phyloP scores from a whole-genome alignment of 2,888 invertebrate species.

The Papilio demoleus region DNA sequence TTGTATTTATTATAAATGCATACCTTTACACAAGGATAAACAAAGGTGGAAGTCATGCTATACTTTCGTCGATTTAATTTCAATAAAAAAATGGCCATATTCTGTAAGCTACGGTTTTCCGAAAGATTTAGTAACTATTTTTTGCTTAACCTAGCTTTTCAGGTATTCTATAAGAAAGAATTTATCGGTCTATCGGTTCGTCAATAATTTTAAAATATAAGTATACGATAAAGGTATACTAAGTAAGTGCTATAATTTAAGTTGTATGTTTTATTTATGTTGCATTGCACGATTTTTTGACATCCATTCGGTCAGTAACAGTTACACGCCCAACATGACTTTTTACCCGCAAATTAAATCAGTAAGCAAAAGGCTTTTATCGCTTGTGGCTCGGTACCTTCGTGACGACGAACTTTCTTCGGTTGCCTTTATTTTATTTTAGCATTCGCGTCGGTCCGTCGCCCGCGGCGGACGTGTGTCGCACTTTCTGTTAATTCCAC shows the following conservation, averaged over 20 bases:
- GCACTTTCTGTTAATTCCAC: constrained; percentile 47
- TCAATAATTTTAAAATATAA: no score
- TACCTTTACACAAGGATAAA: neutral
- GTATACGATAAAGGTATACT: no score
- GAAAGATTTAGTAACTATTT: neutral
- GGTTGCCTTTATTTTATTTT: constrained; percentile 64
- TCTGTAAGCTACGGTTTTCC: neutral
- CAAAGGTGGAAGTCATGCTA: neutral
- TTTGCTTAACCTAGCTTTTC: neutral
- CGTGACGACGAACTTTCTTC: constrained; percentile 76
- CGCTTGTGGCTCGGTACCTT: constrained; percentile 46
- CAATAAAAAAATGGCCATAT: neutral
- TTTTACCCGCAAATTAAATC: constrained; percentile 69
- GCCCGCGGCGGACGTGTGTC: constrained; percentile 68
- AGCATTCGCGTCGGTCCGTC: constrained; percentile 68
- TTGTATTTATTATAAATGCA: constrained; percentile 4
- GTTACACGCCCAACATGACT: constrained; percentile 64
- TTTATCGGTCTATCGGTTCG: no score
- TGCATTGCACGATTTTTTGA: constrained; percentile 39
- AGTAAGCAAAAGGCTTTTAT: constrained; percentile 71
- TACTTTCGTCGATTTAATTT: neutral
- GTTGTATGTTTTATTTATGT: no score
- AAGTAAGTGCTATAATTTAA: no score
- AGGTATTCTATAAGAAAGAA: neutral
- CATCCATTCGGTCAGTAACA: constrained; percentile 49